phyloP scores from a whole-genome alignment of 2,113 vertebrate genomes.

The Amphiprion ocellaris region DNA sequence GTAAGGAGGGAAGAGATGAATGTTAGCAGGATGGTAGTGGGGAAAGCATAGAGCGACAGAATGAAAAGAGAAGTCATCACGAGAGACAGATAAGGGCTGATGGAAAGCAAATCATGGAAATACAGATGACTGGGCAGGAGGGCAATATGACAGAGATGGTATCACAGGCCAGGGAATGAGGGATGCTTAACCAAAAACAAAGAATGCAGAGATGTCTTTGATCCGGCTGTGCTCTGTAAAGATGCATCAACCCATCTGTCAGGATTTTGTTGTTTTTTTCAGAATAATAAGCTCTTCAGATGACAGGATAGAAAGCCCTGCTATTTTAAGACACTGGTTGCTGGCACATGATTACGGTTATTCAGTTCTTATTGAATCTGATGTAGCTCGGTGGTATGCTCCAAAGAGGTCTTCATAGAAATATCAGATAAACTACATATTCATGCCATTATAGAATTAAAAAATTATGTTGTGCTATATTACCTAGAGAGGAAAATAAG shows the following conservation, averaged over 20 bases:
- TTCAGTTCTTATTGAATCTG: conserved; percentile 46
- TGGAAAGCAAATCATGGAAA: conserved; percentile 40
- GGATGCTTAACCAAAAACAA: conserved; percentile 62
- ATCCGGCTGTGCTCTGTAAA: conserved; percentile 55
- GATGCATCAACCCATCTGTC: conserved; percentile 74
- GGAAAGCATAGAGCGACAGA: conserved; percentile 11
- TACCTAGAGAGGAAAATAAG: conserved; percentile 50
- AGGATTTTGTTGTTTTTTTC: conserved; percentile 57
- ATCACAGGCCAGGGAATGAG: conserved; percentile 43
- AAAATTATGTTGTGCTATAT: background rate
- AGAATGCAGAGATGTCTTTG: conserved; percentile 66
- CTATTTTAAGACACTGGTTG: conserved; percentile 72
- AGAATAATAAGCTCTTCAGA: conserved; percentile 71
- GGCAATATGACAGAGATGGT: conserved; percentile 50
- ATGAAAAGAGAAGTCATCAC: conserved; percentile 24
- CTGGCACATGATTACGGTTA: conserved; percentile 60
- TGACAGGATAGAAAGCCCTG: conserved; percentile 64
- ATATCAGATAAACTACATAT: background rate
- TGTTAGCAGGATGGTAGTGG: background rate
- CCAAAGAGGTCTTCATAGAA: background rate
- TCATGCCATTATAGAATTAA: background rate
- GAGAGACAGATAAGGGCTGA: conserved; percentile 43
- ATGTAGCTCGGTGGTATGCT: conserved; percentile 37
- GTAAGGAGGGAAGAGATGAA: background rate
- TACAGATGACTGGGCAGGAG: conserved; percentile 55